A percentile compares a stretch with the other conserved stretches of the same genome.
phyloP scores from a whole-genome alignment of 2,113 vertebrate species.

The Tympanuchus pallidicinctus region DNA sequence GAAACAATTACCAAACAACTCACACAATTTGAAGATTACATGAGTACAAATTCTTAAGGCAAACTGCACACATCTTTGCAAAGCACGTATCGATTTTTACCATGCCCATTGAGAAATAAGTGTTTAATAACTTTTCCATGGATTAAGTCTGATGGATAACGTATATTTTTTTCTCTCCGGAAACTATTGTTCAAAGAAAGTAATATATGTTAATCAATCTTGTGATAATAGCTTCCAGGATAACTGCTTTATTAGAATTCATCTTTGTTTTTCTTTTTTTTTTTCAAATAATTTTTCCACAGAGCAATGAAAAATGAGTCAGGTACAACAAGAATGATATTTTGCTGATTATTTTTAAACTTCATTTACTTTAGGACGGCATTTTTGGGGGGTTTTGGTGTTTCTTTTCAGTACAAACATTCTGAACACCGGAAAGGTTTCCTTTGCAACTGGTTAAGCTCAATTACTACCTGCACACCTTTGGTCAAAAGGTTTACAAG shows the following conservation, averaged over 20 bases:
- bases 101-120: conserved; percentile 35
- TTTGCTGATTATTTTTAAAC: neutral
- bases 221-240: conserved; percentile 28
- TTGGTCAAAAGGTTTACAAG: neutral
- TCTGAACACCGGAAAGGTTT: neutral
- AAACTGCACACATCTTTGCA: conserved; percentile 1
- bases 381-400: neutral
- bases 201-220: conserved; percentile 52
- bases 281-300: conserved; percentile 1
- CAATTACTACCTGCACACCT: neutral
- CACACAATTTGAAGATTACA: neutral
- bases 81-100: conserved; percentile 18
- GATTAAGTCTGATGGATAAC: conserved; percentile 9
- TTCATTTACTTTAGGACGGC: neutral
- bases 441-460: neutral
- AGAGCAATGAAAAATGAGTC: neutral
- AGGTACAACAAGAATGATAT: neutral
- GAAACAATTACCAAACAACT: neutral
- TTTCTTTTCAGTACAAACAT: neutral
- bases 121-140: conserved; percentile 35
- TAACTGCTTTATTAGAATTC: neutral
- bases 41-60: conserved; percentile 23
- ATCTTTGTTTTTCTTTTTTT: neutral
- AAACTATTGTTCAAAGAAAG: conserved; percentile 41
- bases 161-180: conserved; percentile 24